These are phyloP conservation scores for Lissocephala sabroskyi DNA, from an alignment of 2,888 invertebrate species.

Conservation along the genomic window DNA sequence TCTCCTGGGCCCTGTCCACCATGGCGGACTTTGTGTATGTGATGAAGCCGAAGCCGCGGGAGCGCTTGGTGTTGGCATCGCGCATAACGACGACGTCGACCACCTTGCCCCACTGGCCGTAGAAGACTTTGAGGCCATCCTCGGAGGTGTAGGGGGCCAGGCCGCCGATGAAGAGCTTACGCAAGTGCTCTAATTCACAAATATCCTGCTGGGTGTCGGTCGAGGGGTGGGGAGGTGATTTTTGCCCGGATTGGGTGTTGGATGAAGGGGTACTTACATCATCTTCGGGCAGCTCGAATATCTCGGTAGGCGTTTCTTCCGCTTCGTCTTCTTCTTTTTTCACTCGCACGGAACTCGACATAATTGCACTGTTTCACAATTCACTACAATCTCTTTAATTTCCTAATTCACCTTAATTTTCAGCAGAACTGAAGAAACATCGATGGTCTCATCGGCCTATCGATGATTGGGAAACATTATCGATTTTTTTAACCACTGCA, in stretches of 20 bases:
- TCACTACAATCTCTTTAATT: not conserved
- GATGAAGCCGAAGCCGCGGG: constrained; percentile 98
- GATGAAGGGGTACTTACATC: constrained; percentile 39
- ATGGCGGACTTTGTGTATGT: constrained; percentile 93
- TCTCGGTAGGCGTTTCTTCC: constrained; percentile 16
- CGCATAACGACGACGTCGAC: constrained; percentile 98
- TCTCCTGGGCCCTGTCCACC: constrained; percentile 95
- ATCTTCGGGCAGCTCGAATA: constrained; percentile 36
- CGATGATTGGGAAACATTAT: no score
- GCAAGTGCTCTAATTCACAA: constrained; percentile 79
- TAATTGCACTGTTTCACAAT: constrained; percentile 8
- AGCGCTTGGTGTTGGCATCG: constrained; percentile 92
- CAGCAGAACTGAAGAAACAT: no score
- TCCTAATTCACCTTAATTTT: no score
- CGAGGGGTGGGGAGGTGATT: no score
- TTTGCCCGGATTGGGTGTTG: no score
- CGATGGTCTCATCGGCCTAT: no score
- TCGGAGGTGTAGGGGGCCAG: constrained; percentile 94
- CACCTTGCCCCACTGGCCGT: constrained; percentile 97
- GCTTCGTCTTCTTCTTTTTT: constrained; percentile 24
- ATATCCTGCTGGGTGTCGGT: constrained; percentile 54
- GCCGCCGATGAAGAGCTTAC: constrained; percentile 97
- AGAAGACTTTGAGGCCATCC: constrained; percentile 90
- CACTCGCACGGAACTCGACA: constrained; percentile 22
- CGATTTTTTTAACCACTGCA: no score